Evolutionary conservation across 2,888 invertebrate genomes (phyloP), one percentile per base, ranked within the genome.

Genomic region (Pomacea canaliculata): DNA sequence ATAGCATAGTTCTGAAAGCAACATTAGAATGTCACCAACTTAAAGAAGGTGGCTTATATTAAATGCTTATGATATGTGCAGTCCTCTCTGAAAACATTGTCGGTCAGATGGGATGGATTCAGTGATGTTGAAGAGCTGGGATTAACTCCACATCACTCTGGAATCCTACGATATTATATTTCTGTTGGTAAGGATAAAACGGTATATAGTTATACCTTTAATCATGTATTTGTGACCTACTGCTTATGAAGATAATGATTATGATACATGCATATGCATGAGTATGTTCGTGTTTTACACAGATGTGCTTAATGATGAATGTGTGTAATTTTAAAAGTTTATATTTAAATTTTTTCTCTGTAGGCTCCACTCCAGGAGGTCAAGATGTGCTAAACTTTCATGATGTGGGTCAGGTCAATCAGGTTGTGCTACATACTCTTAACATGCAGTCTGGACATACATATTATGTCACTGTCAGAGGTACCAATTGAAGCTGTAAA

Each of bases 381-480:
- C 79, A 79, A 56, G 84, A 84, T 73, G 76, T 84, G n/a, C 59
- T 79, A 23, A 74, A 76, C 16, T 82, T 81, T 37, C 56, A 76
- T 12, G 80, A 82, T 76, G 83, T 84, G 69, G 85, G 85, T 1
- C 71, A 83, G 16, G 77, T 79, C 51, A 83, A 84, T 65, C 83
- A 84, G 18, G 68, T 76, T n/a, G 80, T 79, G 7, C 78, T 85
- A 72, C 82, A 83, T 70, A 69, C 74, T 49, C 74, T 85, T 8
- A 67, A 70, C 37, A 73, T 85, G 65, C 82, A 83, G 71, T 80
- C 77, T 75, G 85, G 85, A 46, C 81, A 82, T 65, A 76, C 77
- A 23, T 82, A 83, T 71, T 84, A 82, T 73, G 83, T 82, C 19
- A 81, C 83, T 13, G 78, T 85, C 0, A 79, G 72, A 78, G 85